Evolutionary conservation across 2,797 vertebrate genomes (phyloP).

Genomic region (Lycodopsis pacificus): DNA sequence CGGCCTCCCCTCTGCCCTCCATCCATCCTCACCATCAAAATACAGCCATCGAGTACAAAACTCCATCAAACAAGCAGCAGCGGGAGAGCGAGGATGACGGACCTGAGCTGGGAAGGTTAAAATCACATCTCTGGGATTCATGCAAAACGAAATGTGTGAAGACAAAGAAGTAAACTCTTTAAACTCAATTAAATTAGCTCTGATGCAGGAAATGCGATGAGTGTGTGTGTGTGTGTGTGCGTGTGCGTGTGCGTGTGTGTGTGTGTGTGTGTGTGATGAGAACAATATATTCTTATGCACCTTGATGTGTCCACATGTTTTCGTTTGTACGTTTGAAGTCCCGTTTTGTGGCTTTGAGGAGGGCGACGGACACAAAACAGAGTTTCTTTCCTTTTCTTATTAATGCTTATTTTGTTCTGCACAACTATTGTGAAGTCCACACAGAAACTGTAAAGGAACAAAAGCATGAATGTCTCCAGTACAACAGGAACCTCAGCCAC

Average conservation of each 20-base stretch:
- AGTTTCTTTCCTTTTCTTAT: too few species aligned
- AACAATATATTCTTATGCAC: neutral
- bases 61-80: neutral
- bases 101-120: neutral
- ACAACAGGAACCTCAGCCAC: too few species aligned
- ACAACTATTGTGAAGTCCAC: too few species aligned
- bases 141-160: neutral
- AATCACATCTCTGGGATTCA: neutral
- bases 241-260: too few species aligned
- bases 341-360: too few species aligned
- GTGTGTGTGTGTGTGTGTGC: too few species aligned
- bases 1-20: constrained; percentile 17
- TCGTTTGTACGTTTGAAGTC: too few species aligned
- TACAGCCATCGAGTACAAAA: neutral
- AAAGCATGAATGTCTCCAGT: too few species aligned
- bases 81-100: neutral
- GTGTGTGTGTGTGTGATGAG: neutral
- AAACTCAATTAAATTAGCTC: constrained; percentile 27
- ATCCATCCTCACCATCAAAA: neutral
- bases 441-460: too few species aligned
- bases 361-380: too few species aligned
- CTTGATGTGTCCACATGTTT: constrained; percentile 2
- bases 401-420: too few species aligned
- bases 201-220: constrained; percentile 34
- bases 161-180: neutral